These are phyloP conservation scores for Papilio aristodemus DNA, from an alignment of 1,140 invertebrate genomes.

Conservation along the genomic window DNA sequence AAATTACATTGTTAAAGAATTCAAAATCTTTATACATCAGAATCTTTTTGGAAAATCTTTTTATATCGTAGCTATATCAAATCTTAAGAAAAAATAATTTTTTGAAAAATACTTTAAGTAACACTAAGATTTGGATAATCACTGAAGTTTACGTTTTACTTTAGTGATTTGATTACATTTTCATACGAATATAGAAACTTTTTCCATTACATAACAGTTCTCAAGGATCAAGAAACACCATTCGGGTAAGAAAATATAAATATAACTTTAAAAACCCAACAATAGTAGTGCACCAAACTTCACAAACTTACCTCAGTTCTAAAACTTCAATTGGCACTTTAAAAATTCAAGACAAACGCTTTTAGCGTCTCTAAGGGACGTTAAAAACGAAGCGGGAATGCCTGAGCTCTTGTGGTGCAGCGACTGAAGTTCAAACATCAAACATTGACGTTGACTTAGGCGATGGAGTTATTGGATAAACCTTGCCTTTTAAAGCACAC, in stretches of 20 bases:
- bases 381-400: conserved; percentile 66
- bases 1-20: too few species aligned
- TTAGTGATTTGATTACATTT: not conserved
- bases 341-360: conserved; percentile 78
- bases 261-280: conserved; percentile 13
- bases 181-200: conserved; percentile 1
- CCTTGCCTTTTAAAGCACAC: conserved; percentile 38
- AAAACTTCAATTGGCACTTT: conserved; percentile 73
- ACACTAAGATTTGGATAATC: not conserved
- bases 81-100: too few species aligned
- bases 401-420: conserved; percentile 54
- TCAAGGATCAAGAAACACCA: not conserved
- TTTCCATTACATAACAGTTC: conserved; percentile 5
- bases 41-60: too few species aligned
- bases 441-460: conserved; percentile 63
- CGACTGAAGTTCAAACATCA: conserved; percentile 54
- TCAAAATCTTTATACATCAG: too few species aligned
- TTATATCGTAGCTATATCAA: too few species aligned
- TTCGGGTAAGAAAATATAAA: not conserved
- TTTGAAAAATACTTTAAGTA: too few species aligned
- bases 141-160: not conserved
- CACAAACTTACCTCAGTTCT: conserved; percentile 46
- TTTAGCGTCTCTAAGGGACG: conserved; percentile 52
- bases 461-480: conserved; percentile 68
- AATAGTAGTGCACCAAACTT: conserved; percentile 41